Percentiles rank a stretch among this genome's conserved stretches.
phyloP scores from a whole-genome alignment of 1,140 invertebrate genomes.

The Aphelenchoides avenae region DNA sequence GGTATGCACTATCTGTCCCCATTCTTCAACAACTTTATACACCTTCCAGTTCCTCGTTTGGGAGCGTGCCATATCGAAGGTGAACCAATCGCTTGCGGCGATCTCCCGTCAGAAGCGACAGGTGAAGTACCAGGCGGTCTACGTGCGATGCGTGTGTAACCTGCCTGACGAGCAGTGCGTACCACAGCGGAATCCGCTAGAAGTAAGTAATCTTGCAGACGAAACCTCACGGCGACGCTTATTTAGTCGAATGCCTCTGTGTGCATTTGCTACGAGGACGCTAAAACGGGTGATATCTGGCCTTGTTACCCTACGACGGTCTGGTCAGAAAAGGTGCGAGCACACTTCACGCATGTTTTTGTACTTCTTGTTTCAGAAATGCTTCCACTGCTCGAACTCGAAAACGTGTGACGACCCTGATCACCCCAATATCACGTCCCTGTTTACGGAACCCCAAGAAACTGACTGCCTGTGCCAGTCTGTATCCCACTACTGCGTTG shows the following conservation, averaged over 20 bases:
- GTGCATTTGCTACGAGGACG: slow-evolving; percentile 57
- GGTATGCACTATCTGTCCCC: slow-evolving; percentile 19
- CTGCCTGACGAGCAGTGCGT: slow-evolving; percentile 53
- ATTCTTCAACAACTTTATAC: slow-evolving; percentile 16
- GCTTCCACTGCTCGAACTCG: slow-evolving; percentile 52
- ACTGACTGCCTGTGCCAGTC: slow-evolving; percentile 48
- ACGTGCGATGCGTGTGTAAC: slow-evolving; percentile 55
- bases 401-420: slow-evolving; percentile 58
- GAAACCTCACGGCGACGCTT: not conserved
- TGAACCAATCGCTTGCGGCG: slow-evolving; percentile 13
- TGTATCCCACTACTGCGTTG: slow-evolving; percentile 55
- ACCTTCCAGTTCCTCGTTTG: slow-evolving; percentile 50
- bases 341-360: slow-evolving; percentile 7
- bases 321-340: slow-evolving; percentile 52
- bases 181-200: slow-evolving; percentile 56
- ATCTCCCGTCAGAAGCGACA: slow-evolving; percentile 36
- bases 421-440: slow-evolving; percentile 47
- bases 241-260: slow-evolving; percentile 53
- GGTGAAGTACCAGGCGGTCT: slow-evolving; percentile 54
- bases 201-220: slow-evolving; percentile 28
- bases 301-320: slow-evolving; percentile 52
- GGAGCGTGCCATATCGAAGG: slow-evolving; percentile 50
- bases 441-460: slow-evolving; percentile 33
- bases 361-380: slow-evolving; percentile 37
- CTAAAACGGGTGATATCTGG: slow-evolving; percentile 55